Percentiles rank a stretch among this genome's conserved stretches.
phyloP scores from a whole-genome alignment of 2,113 vertebrate species.

The Marmota flaviventris region DNA sequence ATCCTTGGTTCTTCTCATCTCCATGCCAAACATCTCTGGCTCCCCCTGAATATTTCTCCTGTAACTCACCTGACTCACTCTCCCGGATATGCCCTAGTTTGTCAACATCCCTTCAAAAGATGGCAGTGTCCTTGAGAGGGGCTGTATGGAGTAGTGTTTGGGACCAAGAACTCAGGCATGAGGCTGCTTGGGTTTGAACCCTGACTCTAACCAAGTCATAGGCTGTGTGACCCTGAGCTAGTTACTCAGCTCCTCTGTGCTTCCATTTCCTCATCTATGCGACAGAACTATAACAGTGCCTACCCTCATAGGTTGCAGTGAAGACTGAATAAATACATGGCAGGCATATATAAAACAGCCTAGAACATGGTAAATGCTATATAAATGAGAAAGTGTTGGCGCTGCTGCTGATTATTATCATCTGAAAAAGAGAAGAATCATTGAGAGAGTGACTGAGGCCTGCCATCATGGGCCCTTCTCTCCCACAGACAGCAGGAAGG shows the following conservation, averaged over 20 bases:
- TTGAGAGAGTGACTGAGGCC: not conserved
- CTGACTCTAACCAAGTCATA: not conserved
- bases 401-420: not conserved
- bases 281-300: not conserved
- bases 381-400: not conserved
- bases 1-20: slow-evolving; percentile 15
- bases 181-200: not conserved
- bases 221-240: not conserved
- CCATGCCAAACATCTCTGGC: not conserved
- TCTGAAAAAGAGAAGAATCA: not conserved
- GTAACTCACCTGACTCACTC: not conserved
- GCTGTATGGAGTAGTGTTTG: no score
- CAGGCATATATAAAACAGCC: not conserved
- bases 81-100: not conserved
- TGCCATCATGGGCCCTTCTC: not conserved
- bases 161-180: not conserved
- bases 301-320: not conserved
- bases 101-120: not conserved
- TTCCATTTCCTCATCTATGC: not conserved
- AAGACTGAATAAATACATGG: not conserved
- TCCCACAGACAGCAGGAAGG: not conserved
- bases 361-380: not conserved
- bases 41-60: not conserved
- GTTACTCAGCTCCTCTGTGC: not conserved
- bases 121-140: not conserved